A percentile compares a stretch with the other conserved stretches of the same genome.
phyloP scores from a whole-genome alignment of 2,113 vertebrate species.

The Ardeotis arabs region DNA sequence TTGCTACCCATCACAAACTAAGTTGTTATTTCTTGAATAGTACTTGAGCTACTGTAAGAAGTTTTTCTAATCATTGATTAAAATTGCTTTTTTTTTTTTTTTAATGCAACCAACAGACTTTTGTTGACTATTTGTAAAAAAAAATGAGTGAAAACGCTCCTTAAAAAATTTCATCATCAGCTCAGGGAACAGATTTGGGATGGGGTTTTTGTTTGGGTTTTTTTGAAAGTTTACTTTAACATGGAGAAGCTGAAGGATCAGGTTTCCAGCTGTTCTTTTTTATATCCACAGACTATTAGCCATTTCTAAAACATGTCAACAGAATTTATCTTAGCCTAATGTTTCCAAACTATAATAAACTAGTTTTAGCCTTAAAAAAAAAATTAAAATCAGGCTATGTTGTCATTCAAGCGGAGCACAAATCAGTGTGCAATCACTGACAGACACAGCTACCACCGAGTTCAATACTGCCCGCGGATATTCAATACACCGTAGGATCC shows the following conservation, averaged over 20 bases:
- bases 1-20: not conserved
- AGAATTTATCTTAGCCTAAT: not conserved
- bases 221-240: not conserved
- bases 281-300: not conserved
- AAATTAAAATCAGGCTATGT: not conserved
- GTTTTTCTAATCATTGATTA: not conserved
- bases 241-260: not conserved
- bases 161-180: not conserved
- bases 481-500: not conserved
- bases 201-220: fast-evolving
- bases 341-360: not conserved
- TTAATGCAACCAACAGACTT: not conserved
- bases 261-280: not conserved
- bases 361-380: not conserved
- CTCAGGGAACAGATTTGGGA: not conserved
- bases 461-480: not conserved
- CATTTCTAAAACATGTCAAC: not conserved
- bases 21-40: not conserved
- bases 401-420: not conserved
- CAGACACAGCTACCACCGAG: not conserved
- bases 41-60: not conserved
- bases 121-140: not conserved
- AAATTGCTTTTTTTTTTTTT: not conserved
- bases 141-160: not conserved
- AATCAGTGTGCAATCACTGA: not conserved